Percentiles rank a stretch among this genome's conserved stretches.
Evolutionary conservation across 2,113 vertebrate species (phyloP).

Genomic region (Hucho hucho): DNA sequence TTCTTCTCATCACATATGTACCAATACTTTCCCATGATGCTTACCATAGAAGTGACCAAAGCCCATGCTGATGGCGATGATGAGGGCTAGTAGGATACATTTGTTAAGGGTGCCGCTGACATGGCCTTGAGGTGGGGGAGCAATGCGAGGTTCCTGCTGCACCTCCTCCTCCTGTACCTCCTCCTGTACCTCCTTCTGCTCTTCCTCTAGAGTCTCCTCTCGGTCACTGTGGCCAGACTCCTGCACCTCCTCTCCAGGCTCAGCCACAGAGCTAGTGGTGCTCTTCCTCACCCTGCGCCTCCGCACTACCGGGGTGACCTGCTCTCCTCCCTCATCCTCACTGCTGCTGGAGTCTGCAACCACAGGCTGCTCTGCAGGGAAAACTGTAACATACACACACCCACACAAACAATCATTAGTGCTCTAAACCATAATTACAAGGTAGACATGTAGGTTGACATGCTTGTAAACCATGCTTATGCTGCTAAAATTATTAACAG

Average conservation of each 20-base stretch:
- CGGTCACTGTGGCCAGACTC: constrained; percentile 63
- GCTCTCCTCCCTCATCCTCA: constrained; percentile 67
- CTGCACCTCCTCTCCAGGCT: constrained; percentile 76
- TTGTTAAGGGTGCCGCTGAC: constrained; percentile 78
- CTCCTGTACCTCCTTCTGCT: constrained; percentile 23
- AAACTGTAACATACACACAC: constrained; percentile 48
- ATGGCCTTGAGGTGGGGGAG: constrained; percentile 25
- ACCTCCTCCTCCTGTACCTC: constrained; percentile 32
- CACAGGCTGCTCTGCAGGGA: constrained; percentile 47
- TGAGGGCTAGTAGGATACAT: constrained; percentile 83
- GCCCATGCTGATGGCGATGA: constrained; percentile 89
- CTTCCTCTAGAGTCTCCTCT: constrained; percentile 50
- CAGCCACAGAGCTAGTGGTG: constrained; percentile 55
- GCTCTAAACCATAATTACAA: too few species aligned
- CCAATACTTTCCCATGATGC: constrained; percentile 16
- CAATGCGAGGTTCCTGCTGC: constrained; percentile 33
- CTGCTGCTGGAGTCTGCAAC: constrained; percentile 78
- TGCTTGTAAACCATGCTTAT: too few species aligned
- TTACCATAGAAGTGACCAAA: constrained; percentile 91
- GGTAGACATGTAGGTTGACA: too few species aligned
- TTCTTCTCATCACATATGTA: not conserved
- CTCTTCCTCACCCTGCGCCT: constrained; percentile 83
- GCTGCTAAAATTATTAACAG: too few species aligned
- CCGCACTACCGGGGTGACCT: constrained; percentile 62
- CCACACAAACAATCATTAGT: not conserved